Percentiles rank a stretch among this genome's conserved stretches.
Conservation (phyloP, 2,113 vertebrate species). For the Struthidea cinerea region DNA sequence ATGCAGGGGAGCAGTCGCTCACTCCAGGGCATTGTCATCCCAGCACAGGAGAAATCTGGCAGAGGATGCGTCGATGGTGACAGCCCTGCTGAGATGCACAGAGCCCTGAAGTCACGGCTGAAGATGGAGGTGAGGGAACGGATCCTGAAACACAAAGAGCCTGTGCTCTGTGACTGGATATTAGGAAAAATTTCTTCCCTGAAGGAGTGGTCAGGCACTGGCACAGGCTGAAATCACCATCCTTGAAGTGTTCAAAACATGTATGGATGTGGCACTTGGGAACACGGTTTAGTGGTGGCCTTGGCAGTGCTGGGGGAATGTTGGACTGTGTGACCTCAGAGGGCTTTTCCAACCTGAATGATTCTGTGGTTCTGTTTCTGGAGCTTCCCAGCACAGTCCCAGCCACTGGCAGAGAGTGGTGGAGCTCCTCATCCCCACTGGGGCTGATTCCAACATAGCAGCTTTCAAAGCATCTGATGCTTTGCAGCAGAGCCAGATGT, state of each 20-base stretch:
- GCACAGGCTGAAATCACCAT: neutral
- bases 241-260: neutral
- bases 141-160: neutral
- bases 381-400: neutral
- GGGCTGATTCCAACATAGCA: neutral
- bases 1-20: neutral
- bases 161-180: neutral
- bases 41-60: neutral
- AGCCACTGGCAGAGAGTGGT: neutral
- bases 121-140: neutral
- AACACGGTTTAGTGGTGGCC: neutral
- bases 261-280: neutral
- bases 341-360: neutral
- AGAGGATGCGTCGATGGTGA: rapidly evolving
- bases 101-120: neutral
- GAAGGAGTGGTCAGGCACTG: neutral
- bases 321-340: neutral
- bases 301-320: neutral
- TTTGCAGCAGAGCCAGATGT: neutral
- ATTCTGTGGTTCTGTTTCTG: neutral
- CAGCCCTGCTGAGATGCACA: neutral
- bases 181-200: neutral
- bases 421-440: neutral
- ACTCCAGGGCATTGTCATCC: neutral
- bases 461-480: neutral